These are phyloP conservation scores for Bombus vancouverensis DNA, from an alignment of 1,140 invertebrate species.

Conservation along the genomic window DNA sequence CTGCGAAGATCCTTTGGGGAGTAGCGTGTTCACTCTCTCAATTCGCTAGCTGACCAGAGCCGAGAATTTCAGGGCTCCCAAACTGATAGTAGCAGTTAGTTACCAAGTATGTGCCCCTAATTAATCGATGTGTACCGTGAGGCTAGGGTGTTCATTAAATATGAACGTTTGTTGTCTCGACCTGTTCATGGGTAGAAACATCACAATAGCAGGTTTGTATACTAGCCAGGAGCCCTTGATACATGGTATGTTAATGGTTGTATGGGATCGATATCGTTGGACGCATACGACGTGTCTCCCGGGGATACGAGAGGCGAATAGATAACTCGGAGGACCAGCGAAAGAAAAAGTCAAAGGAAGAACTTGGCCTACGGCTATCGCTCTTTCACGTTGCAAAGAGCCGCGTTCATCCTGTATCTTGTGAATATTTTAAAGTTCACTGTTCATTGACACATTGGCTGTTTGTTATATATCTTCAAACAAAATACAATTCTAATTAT, in stretches of 20 bases:
- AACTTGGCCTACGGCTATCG: constrained; percentile 11
- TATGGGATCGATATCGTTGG: neutral
- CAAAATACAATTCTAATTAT: no score
- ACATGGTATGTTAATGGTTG: neutral
- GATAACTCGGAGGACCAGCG: neutral
- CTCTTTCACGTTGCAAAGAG: neutral
- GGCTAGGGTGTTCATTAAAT: neutral
- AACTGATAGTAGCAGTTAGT: neutral
- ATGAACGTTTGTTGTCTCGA: neutral
- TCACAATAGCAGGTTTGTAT: neutral
- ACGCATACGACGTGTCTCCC: neutral
- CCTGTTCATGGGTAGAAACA: neutral
- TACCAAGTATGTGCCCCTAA: neutral
- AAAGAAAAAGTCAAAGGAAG: neutral
- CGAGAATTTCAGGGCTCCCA: neutral
- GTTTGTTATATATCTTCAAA: no score
- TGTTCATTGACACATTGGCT: neutral
- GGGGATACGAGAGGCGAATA: neutral
- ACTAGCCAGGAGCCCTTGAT: neutral
- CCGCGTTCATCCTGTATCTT: neutral
- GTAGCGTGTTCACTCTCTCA: neutral
- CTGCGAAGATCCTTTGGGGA: neutral
- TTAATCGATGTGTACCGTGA: neutral
- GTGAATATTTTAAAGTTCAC: constrained; percentile 9
- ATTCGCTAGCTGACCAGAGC: no score